These are phyloP conservation scores for Meloidogyne hapla DNA, from an alignment of 1,140 invertebrate genomes.

Conservation along the genomic window DNA sequence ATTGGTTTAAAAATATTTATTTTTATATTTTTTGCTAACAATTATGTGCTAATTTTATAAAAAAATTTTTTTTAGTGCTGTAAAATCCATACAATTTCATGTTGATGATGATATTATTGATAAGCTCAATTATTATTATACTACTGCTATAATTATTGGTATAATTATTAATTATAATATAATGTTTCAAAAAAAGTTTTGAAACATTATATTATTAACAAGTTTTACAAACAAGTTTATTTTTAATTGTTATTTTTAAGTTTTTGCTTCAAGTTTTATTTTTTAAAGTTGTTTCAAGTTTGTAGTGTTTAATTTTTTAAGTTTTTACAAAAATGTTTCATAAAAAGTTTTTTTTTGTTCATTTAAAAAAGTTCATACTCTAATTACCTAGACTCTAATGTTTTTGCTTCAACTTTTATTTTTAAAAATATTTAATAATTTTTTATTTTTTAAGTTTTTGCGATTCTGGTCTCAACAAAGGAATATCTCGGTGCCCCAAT, in stretches of 20 bases:
- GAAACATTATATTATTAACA: too few relatives aligned
- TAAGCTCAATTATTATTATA: slow-evolving; percentile 64
- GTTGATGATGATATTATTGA: slow-evolving; percentile 64
- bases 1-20: too few relatives aligned
- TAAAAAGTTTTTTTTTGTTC: neutral
- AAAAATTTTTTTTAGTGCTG: too few relatives aligned
- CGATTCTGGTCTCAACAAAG: slow-evolving; percentile 62
- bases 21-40: too few relatives aligned
- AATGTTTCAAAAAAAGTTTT: neutral
- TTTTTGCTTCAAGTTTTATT: neutral
- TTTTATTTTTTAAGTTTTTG: slow-evolving; percentile 60
- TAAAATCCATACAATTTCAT: slow-evolving; percentile 64
- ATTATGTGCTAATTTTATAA: too few relatives aligned
- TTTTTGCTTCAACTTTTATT: too few relatives aligned
- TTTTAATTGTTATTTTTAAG: too few relatives aligned
- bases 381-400: too few relatives aligned
- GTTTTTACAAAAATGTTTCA: slow-evolving; percentile 58
- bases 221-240: neutral
- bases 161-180: neutral
- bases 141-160: slow-evolving; percentile 64
- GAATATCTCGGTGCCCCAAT: slow-evolving; percentile 56
- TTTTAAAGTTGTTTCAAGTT: neutral
- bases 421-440: too few relatives aligned
- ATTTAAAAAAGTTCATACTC: neutral
- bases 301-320: slow-evolving; percentile 48